Evolutionary conservation across 2,113 vertebrate species (phyloP), one percentile per base, ranked within the genome.

Genomic region (Elaphurus davidianus): DNA sequence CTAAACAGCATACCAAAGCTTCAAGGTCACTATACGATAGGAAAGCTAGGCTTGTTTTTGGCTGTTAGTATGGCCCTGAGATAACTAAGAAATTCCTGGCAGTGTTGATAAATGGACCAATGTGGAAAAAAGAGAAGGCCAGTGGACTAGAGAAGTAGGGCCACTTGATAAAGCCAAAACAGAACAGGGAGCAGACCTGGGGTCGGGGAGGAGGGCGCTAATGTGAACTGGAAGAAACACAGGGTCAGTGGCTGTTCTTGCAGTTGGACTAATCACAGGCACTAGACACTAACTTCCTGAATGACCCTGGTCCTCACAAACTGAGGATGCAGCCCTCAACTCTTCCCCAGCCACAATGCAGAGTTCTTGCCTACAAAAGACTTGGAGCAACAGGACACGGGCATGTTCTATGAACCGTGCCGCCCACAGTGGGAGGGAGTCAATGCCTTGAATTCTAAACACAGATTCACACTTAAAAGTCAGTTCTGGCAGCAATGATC

Each of bases 51-150:
- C 33, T 60, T 57, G 13, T n/a, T 89, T 91, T 67, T 50, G 40
- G 79, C 90, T 96, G 54, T 90, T 93, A 84, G 96, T 50, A 94
- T 50, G 91, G 96, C 28, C 62, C 94, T 79, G 71, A 96, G 97
- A 98, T 92, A 98, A 98, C 57, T 45, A 62, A 98, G 96, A 98
- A 90, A 96, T 96, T n/a, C 82, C 85, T 95, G 90, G 96, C 96
- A 97, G 86, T 94, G 94, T 1, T 90, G 81, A 0, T 97, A 96
- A 95, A 86, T 43, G 81, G 88, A 59, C 86, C 64, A 55, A 90
- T 4, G 74, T 59, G 88, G 60, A 60, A 59, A 90, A 82, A 45
- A 1, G 90, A 81, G 76, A 91, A 98, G 92, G 81, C 15, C 87
- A 93, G 87, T 7, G 7, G 54, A 45, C 64, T 4, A 74, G 71